Conservation (phyloP, 2,888 invertebrate genomes). For the Pristionchus exspectatus region DNA sequence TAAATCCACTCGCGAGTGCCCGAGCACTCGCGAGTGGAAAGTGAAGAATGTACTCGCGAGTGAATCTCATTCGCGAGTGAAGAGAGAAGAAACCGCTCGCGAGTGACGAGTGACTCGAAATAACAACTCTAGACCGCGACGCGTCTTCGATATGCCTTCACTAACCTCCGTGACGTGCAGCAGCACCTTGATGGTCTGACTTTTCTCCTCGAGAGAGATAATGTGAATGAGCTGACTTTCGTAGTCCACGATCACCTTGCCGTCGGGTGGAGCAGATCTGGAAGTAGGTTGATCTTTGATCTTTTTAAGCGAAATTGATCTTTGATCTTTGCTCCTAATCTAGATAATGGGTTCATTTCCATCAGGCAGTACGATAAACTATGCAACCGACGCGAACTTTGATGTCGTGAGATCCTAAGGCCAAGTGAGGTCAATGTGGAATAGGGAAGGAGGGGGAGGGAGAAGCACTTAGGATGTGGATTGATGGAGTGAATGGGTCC, state of each 20-base stretch:
- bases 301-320: not conserved
- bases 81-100: too few relatives aligned
- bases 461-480: constrained; percentile 18
- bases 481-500: constrained; percentile 18
- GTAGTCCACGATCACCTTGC: constrained; percentile 67
- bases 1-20: too few relatives aligned
- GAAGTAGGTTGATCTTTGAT: constrained; percentile 14
- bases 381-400: not conserved
- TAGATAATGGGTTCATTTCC: not conserved
- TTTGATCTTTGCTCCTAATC: not conserved
- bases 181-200: constrained; percentile 71
- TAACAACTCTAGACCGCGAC: too few relatives aligned
- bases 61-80: too few relatives aligned
- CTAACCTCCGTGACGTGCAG: constrained; percentile 70
- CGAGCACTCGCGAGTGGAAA: too few relatives aligned
- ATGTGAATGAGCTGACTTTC: constrained; percentile 73
- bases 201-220: constrained; percentile 69
- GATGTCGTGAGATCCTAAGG: not conserved
- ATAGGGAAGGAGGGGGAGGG: not conserved
- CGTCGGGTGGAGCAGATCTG: constrained; percentile 73
- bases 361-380: not conserved
- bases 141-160: too few relatives aligned
- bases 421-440: constrained; percentile 21
- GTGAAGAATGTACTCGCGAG: too few relatives aligned
- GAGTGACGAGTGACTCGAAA: too few relatives aligned